Conservation (phyloP, 2,888 invertebrate genomes). For the Hirtodrosophila cameraria region DNA sequence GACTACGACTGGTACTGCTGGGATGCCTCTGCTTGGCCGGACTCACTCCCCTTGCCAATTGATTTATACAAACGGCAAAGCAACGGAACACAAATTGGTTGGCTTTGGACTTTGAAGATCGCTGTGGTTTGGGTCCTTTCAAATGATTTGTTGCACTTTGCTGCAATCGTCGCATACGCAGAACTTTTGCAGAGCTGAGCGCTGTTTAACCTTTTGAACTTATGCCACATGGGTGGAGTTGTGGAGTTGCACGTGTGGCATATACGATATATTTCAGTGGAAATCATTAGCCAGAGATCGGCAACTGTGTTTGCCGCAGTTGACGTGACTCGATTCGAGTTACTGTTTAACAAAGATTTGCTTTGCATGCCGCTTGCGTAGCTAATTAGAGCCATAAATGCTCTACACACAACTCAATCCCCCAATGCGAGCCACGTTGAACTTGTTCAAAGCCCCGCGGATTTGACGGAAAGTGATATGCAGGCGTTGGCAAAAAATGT, state of each 20-base stretch:
- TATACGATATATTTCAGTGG: slow-evolving; percentile 42
- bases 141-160: slow-evolving; percentile 74
- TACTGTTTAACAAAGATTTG: slow-evolving; percentile 15
- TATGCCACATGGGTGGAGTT: slow-evolving; percentile 52
- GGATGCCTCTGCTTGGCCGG: slow-evolving; percentile 9
- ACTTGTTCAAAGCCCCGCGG: slow-evolving; percentile 64
- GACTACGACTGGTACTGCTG: slow-evolving; percentile 7
- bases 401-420: slow-evolving; percentile 47
- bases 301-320: slow-evolving; percentile 29
- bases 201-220: slow-evolving; percentile 81
- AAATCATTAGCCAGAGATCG: slow-evolving; percentile 65
- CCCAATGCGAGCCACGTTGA: slow-evolving; percentile 46
- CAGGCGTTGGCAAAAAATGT: slow-evolving; percentile 77
- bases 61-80: slow-evolving; percentile 80
- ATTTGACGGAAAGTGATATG: slow-evolving; percentile 76
- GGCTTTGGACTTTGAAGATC: slow-evolving; percentile 43
- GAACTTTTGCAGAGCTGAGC: slow-evolving; percentile 51
- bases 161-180: slow-evolving; percentile 76
- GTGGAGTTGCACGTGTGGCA: slow-evolving; percentile 46
- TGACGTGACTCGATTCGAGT: background rate
- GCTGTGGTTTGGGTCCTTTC: slow-evolving; percentile 23
- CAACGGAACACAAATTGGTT: slow-evolving; percentile 80
- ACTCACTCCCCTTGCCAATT: slow-evolving; percentile 64
- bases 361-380: slow-evolving; percentile 82
- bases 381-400: slow-evolving; percentile 82